Evolutionary conservation across 2,888 invertebrate species (phyloP), one percentile per base, ranked within the genome.

Genomic region (Lasioglossum zephyrum): DNA sequence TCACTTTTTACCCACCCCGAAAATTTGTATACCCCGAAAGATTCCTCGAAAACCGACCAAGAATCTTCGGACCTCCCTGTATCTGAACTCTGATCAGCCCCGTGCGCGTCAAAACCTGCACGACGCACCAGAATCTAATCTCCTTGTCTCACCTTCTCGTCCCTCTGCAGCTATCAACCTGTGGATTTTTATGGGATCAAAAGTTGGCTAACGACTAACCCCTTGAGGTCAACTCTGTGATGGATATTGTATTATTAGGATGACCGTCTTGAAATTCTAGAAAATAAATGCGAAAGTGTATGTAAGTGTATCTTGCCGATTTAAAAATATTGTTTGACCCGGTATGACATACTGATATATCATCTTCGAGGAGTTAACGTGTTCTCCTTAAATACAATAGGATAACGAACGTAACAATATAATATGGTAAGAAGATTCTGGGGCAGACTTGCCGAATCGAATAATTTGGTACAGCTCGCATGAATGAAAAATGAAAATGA

Each of bases 11-110:
- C 53, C 16, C 22, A 69, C 36, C 18, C 16, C 31, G 60, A 57
- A 60, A 44, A 70, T 70, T 78, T 72, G 22, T 44, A 72, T 70
- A n/a, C n/a, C 72, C 22, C 41, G 72, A 44, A 53, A 70, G 77
- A 74, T 74, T 39, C 47, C n/a, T 39, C 69, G 18, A 9, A 18
- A 18, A 22, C 66, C 6, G 36, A 18, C 60, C 53, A 11, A 66
- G 36, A 36, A 66, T 66, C 66, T 66, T 36, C 36, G 22, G 39
- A 39, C 69, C 69, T 39, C 22, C 69, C 39, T 41, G 18, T 69
- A 69, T 69, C 69, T 69, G n/a, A 3, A 11, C 11, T 69, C 39
- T 41, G 69, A 69, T 69, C 41, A 69, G 22, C 22, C 16, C 69
- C 4, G 22, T 41, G 39, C 18, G 41, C 69, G 41, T 69, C 69